Evolutionary conservation across 2,797 vertebrate genomes (phyloP), one percentile per base, ranked within the genome.

Genomic region (Prunella strophiata): DNA sequence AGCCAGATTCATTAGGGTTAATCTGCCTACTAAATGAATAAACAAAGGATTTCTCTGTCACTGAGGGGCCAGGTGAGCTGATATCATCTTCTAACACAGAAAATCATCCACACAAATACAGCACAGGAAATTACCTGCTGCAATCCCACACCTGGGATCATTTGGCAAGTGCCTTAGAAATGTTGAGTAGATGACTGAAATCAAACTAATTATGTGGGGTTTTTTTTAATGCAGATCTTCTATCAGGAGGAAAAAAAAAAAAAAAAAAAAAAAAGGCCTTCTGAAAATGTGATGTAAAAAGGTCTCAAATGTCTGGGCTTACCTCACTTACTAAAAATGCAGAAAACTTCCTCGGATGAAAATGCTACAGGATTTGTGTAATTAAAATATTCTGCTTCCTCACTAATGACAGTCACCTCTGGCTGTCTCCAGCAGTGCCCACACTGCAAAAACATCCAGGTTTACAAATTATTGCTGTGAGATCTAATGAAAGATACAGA

Each of bases 11-110:
- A 98, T 98, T 98, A 98, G 98, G 98, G 98, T 98, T 98, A 98
- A 99, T 98, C 98, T 98, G 97, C 98, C 98, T 97, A 96, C 98
- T 98, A 98, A 98, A 99, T 99, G 98, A 98, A 99, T 98, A 99
- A 98, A 99, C 99, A 99, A 99, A 99, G 99, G 98, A 97, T 97
- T 98, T 97, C 98, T 99, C 98, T 99, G 99, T 99, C 98, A 97
- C 96, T 29, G 85, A 88, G 94, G 92, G 97, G 98, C 98, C 99
- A 99, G 99, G 99, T 99, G 99, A 99, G 97, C 97, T 73, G 98
- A 98, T 99, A 99, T 98, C 97, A 99, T 99, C 99, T 98, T 97
- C 98, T 96, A 96, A 98, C 98, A 97, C 97, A 98, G 97, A 98
- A 98, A 98, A 98, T 98, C 98, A 98, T 97, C 98, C 98, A 87